These are phyloP conservation scores for Metaphire vulgaris DNA, from an alignment of 1,140 invertebrate species.

Conservation along the genomic window DNA sequence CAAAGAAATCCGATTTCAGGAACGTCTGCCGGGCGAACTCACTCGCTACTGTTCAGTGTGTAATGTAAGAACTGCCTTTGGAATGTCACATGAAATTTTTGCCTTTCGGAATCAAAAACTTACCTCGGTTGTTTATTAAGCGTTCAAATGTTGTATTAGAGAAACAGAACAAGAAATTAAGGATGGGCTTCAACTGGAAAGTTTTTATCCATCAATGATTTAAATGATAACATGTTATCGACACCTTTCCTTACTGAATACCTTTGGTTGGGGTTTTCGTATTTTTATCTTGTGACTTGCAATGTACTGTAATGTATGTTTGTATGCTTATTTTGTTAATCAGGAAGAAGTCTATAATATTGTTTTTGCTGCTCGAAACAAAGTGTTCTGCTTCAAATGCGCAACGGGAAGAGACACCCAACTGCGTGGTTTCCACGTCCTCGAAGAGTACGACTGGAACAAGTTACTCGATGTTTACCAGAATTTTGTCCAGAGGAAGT, in stretches of 20 bases:
- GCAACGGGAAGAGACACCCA: background rate
- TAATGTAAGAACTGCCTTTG: background rate
- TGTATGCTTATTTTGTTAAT: background rate
- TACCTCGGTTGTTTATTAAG: no score
- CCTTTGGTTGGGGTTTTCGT: background rate
- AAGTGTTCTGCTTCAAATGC: conserved; percentile 14
- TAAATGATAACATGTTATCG: background rate
- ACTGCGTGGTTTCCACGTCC: conserved; percentile 12
- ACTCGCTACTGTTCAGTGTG: background rate
- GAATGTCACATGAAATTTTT: background rate
- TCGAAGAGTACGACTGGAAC: conserved; percentile 12
- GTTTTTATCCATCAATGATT: background rate
- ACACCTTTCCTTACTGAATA: background rate
- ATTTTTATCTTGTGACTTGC: background rate
- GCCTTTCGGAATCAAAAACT: background rate
- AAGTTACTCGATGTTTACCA: background rate
- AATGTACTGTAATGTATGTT: background rate
- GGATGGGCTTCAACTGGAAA: background rate
- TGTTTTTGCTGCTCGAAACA: conserved; percentile 6
- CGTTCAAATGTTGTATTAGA: no score
- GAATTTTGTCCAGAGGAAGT: background rate
- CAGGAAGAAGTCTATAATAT: conserved; percentile 20
- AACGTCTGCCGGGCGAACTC: background rate
- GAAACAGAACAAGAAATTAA: no score
- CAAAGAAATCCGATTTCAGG: background rate